phyloP scores from a whole-genome alignment of 2,113 vertebrate genomes.

The Rousettus leschenaultii region DNA sequence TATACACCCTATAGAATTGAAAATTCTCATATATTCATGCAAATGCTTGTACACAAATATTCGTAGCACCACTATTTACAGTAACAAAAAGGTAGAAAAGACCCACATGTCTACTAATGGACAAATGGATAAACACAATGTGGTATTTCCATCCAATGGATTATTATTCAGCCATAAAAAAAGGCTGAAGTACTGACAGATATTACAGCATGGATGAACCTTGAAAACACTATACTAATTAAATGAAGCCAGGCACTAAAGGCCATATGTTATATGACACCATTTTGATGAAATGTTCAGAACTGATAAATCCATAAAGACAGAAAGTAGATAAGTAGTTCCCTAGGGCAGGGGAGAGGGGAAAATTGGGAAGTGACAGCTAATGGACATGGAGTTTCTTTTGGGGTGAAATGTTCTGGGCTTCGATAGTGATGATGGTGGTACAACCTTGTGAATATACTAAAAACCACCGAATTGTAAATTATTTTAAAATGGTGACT shows the following conservation, averaged over 20 bases:
- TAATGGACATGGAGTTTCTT: neutral
- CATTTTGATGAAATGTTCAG: neutral
- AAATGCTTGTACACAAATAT: neutral
- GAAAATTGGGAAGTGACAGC: neutral
- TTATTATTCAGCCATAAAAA: neutral
- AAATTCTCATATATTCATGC: neutral
- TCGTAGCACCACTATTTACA: neutral
- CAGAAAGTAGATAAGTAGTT: neutral
- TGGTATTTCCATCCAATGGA: neutral
- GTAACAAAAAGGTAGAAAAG: neutral
- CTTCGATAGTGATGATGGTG: neutral
- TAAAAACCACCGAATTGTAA: neutral
- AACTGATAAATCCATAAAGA: neutral
- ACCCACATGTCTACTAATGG: neutral
- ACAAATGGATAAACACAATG: neutral
- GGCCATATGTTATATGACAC: neutral
- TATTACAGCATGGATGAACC: neutral
- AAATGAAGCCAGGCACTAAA: neutral
- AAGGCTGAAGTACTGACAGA: neutral
- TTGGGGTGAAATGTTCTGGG: neutral
- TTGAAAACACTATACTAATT: neutral
- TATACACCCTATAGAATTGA: neutral
- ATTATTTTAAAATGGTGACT: conserved; percentile 17
- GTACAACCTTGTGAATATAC: neutral
- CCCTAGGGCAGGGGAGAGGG: neutral